phyloP scores from a whole-genome alignment of 2,113 vertebrate species.

The Onychostruthus taczanowskii region DNA sequence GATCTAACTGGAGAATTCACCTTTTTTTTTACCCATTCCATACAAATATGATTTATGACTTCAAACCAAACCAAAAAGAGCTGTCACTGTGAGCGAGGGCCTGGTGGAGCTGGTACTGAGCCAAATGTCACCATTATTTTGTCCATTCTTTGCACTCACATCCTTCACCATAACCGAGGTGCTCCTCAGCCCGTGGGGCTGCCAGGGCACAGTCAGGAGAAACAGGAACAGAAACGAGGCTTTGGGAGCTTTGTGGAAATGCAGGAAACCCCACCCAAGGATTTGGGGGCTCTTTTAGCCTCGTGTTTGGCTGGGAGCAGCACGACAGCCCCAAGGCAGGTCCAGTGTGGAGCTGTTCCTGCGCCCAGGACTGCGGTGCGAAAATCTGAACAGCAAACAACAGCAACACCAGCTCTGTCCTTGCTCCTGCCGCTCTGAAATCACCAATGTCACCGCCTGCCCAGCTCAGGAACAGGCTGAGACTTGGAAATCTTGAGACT shows the following conservation, averaged over 20 bases:
- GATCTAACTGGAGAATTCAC: accelerated
- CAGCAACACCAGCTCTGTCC: neutral
- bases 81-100: neutral
- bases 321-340: neutral
- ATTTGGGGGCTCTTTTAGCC: accelerated
- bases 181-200: neutral
- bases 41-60: neutral
- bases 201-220: neutral
- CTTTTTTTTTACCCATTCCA: neutral
- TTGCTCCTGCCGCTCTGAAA: neutral
- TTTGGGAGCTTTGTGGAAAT: neutral
- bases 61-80: slow-evolving; percentile 5
- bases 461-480: neutral
- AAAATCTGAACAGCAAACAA: neutral
- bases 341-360: neutral
- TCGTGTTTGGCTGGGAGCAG: accelerated
- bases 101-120: neutral
- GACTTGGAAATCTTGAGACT: neutral
- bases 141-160: neutral
- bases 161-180: neutral
- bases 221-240: neutral
- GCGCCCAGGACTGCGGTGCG: neutral
- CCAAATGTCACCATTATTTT: neutral
- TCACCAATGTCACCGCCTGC: neutral
- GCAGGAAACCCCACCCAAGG: neutral